A percentile compares a stretch with the other conserved stretches of the same genome.
These are phyloP conservation scores for Brachionus rubens DNA, from an alignment of 1,140 invertebrate genomes.

Conservation along the genomic window DNA sequence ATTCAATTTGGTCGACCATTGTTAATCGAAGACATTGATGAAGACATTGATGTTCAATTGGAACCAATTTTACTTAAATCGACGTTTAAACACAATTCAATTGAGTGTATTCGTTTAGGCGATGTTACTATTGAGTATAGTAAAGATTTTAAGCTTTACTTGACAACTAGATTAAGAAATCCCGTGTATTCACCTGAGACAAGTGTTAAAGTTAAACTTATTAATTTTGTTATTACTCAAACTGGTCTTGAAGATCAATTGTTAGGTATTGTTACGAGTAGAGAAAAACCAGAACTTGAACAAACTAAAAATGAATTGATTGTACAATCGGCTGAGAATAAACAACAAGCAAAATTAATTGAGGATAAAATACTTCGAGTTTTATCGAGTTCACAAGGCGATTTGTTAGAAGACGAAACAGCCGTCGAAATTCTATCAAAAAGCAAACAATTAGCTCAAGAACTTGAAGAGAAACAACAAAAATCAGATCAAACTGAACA, in stretches of 20 bases:
- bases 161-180: conserved; percentile 59
- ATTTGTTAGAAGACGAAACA: conserved; percentile 91
- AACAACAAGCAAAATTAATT: conserved; percentile 80
- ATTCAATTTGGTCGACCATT: conserved; percentile 61
- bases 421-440: conserved; percentile 86
- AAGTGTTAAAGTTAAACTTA: conserved; percentile 59
- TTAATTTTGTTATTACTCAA: conserved; percentile 61
- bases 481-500: conserved; percentile 77
- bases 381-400: conserved; percentile 72
- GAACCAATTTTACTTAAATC: conserved; percentile 58
- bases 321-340: conserved; percentile 58
- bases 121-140: conserved; percentile 59
- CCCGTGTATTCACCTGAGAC: conserved; percentile 60
- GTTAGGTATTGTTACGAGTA: conserved; percentile 59
- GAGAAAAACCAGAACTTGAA: conserved; percentile 61
- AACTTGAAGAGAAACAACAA: conserved; percentile 67
- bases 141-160: conserved; percentile 59
- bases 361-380: conserved; percentile 89
- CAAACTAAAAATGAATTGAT: conserved; percentile 61
- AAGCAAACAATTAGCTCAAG: conserved; percentile 71
- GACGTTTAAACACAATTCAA: conserved; percentile 52
- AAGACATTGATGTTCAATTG: conserved; percentile 59
- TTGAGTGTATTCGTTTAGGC: conserved; percentile 55
- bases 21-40: conserved; percentile 59
- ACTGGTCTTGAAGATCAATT: conserved; percentile 60